These are phyloP conservation scores for Megaceryle alcyon DNA, from an alignment of 2,797 vertebrate species.

Conservation along the genomic window DNA sequence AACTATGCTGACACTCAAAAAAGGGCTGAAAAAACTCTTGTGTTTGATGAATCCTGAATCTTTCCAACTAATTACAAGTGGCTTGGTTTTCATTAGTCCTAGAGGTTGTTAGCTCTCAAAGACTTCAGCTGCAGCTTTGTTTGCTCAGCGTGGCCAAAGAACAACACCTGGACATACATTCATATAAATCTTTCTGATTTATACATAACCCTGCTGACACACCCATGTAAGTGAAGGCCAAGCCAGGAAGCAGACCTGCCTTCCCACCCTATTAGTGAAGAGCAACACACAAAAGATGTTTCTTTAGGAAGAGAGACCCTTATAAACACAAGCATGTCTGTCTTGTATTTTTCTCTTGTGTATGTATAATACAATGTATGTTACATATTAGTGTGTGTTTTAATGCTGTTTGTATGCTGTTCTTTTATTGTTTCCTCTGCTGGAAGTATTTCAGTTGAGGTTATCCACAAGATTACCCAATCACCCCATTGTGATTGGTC, in stretches of 20 bases:
- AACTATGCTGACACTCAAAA: background rate
- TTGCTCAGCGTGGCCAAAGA: background rate
- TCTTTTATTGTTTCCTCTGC: slow-evolving; percentile 15
- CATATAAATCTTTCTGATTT: background rate
- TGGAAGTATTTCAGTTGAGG: slow-evolving; percentile 23
- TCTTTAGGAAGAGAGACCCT: background rate
- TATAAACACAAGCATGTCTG: background rate
- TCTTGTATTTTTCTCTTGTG: background rate
- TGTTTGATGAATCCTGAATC: background rate
- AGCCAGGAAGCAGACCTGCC: background rate
- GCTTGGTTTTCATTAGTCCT: background rate
- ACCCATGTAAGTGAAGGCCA: background rate
- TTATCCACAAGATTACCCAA: slow-evolving; percentile 7
- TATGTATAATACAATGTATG: background rate
- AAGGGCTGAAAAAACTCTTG: background rate
- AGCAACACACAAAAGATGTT: background rate
- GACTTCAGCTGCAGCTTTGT: background rate
- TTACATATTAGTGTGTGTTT: background rate
- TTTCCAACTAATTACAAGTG: background rate
- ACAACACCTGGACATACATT: background rate
- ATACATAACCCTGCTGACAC: background rate
- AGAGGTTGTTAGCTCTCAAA: background rate
- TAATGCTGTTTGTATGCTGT: background rate
- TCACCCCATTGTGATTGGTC: background rate
- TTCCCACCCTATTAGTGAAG: background rate